Percentiles rank a stretch among this genome's conserved stretches.
Evolutionary conservation across 2,888 invertebrate genomes (phyloP).

Genomic region (Tetranychus piercei): DNA sequence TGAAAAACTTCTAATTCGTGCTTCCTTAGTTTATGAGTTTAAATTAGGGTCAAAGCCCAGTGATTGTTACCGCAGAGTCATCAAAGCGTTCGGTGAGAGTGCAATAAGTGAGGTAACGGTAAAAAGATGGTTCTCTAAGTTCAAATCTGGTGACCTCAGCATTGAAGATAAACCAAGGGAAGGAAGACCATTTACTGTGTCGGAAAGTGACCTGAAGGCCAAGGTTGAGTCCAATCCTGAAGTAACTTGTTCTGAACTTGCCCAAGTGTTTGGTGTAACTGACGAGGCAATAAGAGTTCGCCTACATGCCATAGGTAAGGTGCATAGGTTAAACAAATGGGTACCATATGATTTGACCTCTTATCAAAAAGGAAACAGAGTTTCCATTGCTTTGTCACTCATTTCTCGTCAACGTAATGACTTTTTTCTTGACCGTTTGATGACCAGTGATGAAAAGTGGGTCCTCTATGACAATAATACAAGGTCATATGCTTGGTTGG

Average conservation of each 20-base stretch:
- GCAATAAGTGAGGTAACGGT: neutral
- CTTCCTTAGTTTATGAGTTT: no score
- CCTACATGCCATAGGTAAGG: slow-evolving; percentile 9
- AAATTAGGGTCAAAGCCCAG: no score
- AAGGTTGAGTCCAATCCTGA: neutral
- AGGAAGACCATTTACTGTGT: slow-evolving; percentile 11
- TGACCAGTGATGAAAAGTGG: neutral
- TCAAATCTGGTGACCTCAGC: slow-evolving; percentile 7
- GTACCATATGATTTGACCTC: neutral
- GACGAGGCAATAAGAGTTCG: neutral
- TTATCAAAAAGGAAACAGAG: neutral
- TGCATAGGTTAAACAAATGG: neutral
- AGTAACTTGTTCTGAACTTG: slow-evolving; percentile 9
- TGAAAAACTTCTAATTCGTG: no score
- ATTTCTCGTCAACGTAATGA: neutral
- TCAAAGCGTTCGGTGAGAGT: neutral
- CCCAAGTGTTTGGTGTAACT: neutral
- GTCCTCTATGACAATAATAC: neutral
- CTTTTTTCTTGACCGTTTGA: neutral
- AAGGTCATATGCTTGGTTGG: neutral
- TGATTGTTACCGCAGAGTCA: neutral
- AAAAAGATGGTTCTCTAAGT: neutral
- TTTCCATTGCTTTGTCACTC: neutral
- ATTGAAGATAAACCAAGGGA: slow-evolving; percentile 9
- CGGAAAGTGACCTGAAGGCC: neutral